Conservation (phyloP, 2,888 invertebrate genomes). For the Chesias legatella region DNA sequence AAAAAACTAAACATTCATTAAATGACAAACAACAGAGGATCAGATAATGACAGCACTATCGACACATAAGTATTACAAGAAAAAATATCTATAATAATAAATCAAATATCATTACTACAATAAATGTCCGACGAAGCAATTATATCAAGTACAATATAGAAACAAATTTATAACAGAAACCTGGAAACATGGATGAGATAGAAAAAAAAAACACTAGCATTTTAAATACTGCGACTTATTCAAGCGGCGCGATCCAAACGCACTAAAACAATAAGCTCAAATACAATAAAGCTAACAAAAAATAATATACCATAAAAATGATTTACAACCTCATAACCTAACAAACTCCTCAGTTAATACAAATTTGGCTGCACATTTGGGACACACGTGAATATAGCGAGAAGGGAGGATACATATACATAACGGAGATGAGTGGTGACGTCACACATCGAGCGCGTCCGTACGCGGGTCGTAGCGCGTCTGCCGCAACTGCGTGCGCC, state of each 20-base stretch:
- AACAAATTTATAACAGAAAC: conserved; percentile 57
- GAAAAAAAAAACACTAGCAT: conserved; percentile 59
- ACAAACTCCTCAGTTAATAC: conserved; percentile 68
- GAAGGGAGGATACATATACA: conserved; percentile 60
- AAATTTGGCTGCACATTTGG: conserved; percentile 55
- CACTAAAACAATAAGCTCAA: conserved; percentile 56
- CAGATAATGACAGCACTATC: conserved; percentile 49
- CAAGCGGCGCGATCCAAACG: conserved; percentile 34
- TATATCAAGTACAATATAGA: conserved; percentile 46
- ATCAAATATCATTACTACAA: conserved; percentile 44
- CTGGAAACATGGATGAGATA: conserved; percentile 38
- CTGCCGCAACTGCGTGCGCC: conserved; percentile 27
- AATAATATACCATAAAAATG: conserved; percentile 76
- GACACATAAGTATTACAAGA: conserved; percentile 50
- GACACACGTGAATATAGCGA: conserved; percentile 36
- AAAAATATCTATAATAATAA: conserved; percentile 55
- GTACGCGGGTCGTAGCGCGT: conserved; percentile 25
- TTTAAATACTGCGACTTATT: conserved; percentile 61
- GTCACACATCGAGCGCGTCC: neutral
- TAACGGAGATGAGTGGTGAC: conserved; percentile 37
- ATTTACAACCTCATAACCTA: conserved; percentile 79
- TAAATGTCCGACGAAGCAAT: conserved; percentile 48
- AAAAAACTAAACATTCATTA: conserved; percentile 63
- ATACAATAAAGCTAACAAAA: conserved; percentile 76
- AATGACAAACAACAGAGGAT: conserved; percentile 56